These are phyloP conservation scores for Perca schrenkii DNA, from an alignment of 2,113 vertebrate species.

Conservation along the genomic window DNA sequence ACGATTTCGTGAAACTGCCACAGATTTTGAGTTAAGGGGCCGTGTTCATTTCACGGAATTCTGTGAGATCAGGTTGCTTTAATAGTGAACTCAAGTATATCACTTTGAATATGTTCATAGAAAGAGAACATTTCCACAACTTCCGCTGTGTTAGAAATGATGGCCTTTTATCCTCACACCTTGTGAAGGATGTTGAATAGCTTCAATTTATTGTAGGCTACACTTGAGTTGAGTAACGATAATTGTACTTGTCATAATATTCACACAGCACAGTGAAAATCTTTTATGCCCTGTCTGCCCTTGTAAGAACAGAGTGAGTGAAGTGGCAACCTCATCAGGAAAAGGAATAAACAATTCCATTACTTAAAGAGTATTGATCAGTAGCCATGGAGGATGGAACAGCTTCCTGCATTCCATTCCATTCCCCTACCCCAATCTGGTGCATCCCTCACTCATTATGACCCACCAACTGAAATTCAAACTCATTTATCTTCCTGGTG, in stretches of 20 bases:
- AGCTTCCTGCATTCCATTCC: slow-evolving; percentile 23
- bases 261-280: not conserved
- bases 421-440: not conserved
- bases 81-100: slow-evolving; percentile 14
- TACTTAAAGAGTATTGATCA: slow-evolving; percentile 57
- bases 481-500: slow-evolving; percentile 10
- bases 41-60: too few relatives aligned
- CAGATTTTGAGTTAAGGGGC: too few relatives aligned
- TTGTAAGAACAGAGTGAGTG: slow-evolving; percentile 8
- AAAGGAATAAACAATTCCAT: slow-evolving; percentile 51
- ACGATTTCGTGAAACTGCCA: too few relatives aligned
- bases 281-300: not conserved
- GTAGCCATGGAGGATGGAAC: slow-evolving; percentile 42
- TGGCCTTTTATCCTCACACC: not conserved
- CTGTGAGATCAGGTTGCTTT: too few relatives aligned
- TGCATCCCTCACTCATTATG: not conserved
- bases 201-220: slow-evolving; percentile 1
- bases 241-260: not conserved
- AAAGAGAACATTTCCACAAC: slow-evolving; percentile 27
- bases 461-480: slow-evolving; percentile 2
- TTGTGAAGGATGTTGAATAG: not conserved
- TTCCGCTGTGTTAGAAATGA: not conserved
- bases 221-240: not conserved
- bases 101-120: slow-evolving; percentile 1
- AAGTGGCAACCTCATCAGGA: slow-evolving; percentile 33